A percentile compares a stretch with the other conserved stretches of the same genome.
Evolutionary conservation across 2,888 invertebrate genomes (phyloP).

Genomic region (Euspilapteryx auroguttella): DNA sequence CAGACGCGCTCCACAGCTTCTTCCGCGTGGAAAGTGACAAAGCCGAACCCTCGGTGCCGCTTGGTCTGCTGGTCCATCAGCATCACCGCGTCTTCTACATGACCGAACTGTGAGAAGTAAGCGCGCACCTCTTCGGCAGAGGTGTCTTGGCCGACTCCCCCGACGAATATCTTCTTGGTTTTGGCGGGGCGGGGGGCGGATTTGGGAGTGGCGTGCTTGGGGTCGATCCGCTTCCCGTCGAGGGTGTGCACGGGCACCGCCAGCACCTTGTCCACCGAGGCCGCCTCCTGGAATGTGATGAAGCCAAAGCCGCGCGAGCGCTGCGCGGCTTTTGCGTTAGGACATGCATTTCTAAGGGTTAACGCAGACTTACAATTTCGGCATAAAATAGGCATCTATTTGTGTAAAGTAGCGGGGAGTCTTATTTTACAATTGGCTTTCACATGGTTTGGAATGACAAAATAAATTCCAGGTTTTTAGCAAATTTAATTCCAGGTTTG

Average conservation of each 20-base stretch:
- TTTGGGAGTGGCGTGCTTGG: constrained; percentile 91
- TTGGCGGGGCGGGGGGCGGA: constrained; percentile 85
- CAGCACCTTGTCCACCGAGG: constrained; percentile 88
- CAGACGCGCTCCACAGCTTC: constrained; percentile 92
- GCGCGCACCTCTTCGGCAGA: constrained; percentile 89
- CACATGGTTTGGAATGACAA: no score
- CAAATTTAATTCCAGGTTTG: no score
- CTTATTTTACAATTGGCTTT: no score
- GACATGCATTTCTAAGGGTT: no score
- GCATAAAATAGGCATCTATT: no score
- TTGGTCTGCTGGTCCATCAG: constrained; percentile 93
- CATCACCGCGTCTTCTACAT: constrained; percentile 91
- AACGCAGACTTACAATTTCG: no score
- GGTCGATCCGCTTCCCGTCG: constrained; percentile 93
- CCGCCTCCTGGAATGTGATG: constrained; percentile 90
- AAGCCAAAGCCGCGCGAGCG: constrained; percentile 93
- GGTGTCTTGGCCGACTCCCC: constrained; percentile 90
- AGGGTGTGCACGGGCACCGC: constrained; percentile 89
- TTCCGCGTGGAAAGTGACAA: constrained; percentile 89
- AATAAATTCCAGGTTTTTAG: no score
- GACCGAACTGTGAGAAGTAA: constrained; percentile 88
- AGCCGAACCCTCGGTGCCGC: constrained; percentile 87
- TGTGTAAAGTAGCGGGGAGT: no score
- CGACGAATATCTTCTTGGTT: constrained; percentile 91
- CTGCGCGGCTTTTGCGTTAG: constrained; percentile 59